Conservation (phyloP, 1,140 invertebrate genomes). For the Microplitis demolitor region DNA sequence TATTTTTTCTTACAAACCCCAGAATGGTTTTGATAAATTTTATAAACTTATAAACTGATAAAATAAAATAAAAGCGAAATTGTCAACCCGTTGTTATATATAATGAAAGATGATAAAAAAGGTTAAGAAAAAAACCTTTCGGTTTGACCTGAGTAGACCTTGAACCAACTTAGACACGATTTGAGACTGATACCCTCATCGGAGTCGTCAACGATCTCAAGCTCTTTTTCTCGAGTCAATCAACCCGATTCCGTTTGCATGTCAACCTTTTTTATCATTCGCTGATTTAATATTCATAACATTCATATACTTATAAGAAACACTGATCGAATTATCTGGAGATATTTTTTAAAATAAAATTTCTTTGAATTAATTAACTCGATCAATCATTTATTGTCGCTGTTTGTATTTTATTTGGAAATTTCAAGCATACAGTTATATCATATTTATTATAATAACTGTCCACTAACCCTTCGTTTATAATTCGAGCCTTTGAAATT, state of each 20-base stretch:
- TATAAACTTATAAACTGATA: no score
- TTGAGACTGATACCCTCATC: constrained; percentile 25
- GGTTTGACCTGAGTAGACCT: constrained; percentile 36
- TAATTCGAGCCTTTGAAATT: no score
- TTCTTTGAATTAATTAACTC: no score
- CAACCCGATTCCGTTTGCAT: constrained; percentile 8
- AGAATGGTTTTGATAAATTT: no score
- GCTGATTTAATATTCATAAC: background rate
- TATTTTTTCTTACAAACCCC: background rate
- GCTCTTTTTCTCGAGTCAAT: constrained; percentile 4
- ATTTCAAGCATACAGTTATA: no score
- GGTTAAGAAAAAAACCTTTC: constrained; percentile 29
- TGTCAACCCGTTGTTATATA: no score
- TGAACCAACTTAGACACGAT: constrained; percentile 37
- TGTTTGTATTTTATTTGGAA: no score
- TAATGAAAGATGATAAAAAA: background rate
- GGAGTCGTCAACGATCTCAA: background rate
- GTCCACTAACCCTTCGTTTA: no score
- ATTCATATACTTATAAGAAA: background rate
- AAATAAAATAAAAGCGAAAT: no score
- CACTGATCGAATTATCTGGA: background rate
- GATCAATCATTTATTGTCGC: background rate
- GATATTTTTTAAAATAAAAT: no score
- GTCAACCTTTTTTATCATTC: background rate
- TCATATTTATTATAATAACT: no score